Base-by-base conservation (phyloP, 2,797 vertebrate species). In the Sus cebifrons region DNA sequence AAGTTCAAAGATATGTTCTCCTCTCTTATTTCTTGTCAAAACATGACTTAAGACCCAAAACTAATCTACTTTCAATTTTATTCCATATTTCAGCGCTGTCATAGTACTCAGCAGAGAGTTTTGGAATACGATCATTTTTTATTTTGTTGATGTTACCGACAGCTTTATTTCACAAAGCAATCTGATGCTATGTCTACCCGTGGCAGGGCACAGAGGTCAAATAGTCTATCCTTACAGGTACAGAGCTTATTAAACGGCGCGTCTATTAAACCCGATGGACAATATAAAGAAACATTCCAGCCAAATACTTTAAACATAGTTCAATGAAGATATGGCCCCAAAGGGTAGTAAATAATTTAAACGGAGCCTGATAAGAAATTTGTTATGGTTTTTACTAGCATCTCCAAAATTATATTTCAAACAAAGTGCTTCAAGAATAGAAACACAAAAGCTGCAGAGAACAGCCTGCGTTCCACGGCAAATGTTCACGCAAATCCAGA, bases 131-230 rank as follows among this genome's bases (percentile, higher is more conserved):
- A 99, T 98, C 99, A 99, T 99, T 99, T 99, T 99, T 99, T 99
- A 99, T 99, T 99, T 99, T 99, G 99, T 99, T 99, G 98, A 99
- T 99, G 99, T 99, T 99, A 99, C 99, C 99, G 99, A 99, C 99
- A 99, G 99, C 99, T 99, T 99, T 99, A 99, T 99, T 99, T 99
- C 99, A 99, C 99, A 99, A 99, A 99, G 99, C 99, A 99, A 99
- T 99, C 99, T 99, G 99, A 99, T 98, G 99, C 99, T 99, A 99
- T 99, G 99, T 99, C 99, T 99, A 99, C 99, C 99, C 98, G 99
- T 98, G 98, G 98, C 98, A 98, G 99, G 99, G 99, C 99, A 99
- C 98, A 98, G 98, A 98, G 99, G 99, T 99, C 99, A 99, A 99
- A 98, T 98, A 99, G 98, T 98, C 98, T 98, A 98, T 98, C 98